Base-by-base conservation (phyloP, 2,797 vertebrate species). In the Catharus ustulatus region DNA sequence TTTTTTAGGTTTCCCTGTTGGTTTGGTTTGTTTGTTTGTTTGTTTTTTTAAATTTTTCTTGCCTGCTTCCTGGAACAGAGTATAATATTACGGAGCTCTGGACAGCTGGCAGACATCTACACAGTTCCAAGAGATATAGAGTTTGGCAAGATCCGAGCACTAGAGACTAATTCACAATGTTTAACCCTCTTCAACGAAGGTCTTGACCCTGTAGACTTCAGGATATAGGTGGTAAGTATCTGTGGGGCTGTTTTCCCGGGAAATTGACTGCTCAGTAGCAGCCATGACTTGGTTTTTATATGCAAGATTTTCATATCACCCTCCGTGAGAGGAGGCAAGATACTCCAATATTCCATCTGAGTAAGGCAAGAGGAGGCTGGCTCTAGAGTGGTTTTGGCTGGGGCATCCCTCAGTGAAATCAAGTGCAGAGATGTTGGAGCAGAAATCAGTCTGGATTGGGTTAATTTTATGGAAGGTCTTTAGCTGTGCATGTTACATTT, bases 131-230 rank as follows among this genome's bases (percentile, higher is more conserved):
- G 9, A 3, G 2, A 10, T 45, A 15, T 99, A 34, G 93, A 98
- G 43, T 99, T 99, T 36, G 98, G 99, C 76, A 95, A 4, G 52
- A 98, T 99, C 96, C 98, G 96, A 1, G 98, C 98, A 52, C 96
- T 99, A 23, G 98, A 84, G 20, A 98, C 99, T 67, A 54, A 93
- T 29, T 89, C 97, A 42, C 97, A 48, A 96, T 91, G 48, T 3
- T 91, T 99, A 69, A 82, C 43, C 21, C 98, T 99, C 32, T 97
- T 96, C 34, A 99, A 99, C 81, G 97, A 98, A 54, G 98, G 98
- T 36, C 97, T 98, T 5, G 97, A 98, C 77, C 97, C 98, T 3
- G 98, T 97, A 8, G 45, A 46, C 8, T 99, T 99, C 95, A 93
- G 73, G 40, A 95, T 98, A 66, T 45, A 42, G 75, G 98, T 98